Evolutionary conservation across 1,140 invertebrate species (phyloP), one percentile per base, ranked within the genome.

Genomic region (Zaprionus ornatus): DNA sequence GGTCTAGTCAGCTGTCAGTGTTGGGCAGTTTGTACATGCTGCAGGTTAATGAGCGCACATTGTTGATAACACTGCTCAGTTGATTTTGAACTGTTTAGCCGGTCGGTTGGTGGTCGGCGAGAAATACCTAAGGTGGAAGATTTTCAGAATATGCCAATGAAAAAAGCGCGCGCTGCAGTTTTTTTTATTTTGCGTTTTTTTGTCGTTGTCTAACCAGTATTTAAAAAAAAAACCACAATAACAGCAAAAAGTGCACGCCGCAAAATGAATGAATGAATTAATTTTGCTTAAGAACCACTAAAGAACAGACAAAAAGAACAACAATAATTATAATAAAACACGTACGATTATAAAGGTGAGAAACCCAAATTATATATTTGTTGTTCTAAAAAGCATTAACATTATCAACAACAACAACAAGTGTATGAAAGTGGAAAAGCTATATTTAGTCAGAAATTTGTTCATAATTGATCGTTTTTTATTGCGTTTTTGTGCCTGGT

Each of bases 311-410:
- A 35, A 65, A 60, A 57, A 77, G 7, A 55, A 72, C 3, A 42
- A 68, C 42, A 76, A 69, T 23, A 60, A 60, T 25, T 70, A 74
- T 42, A 40, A 40, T n/a, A 76, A 79, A 83, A 73, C 42, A 55
- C 81, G 37, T 21, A 23, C 84, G 84, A 84, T 17, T 17, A 80
- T 76, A 78, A 85, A 86, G 85, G 85, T 90, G 86, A 90, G 79
- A 90, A 81, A 79, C 74, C 32, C 15, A 80, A 91, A 64, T 71
- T 74, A 86, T 87, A 72, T 91, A 73, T 82, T 91, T 82, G 68
- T 74, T 79, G 82, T 90, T 80, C 72, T 78, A 74, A 83, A 81
- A 86, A 82, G 77, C 77, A 62, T 72, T 32, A 59, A 45, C 19
- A 71, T 63, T 25, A 63, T 61, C 60, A 68, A 35, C 32, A 62